Evolutionary conservation across 2,797 vertebrate species (phyloP).

Genomic region (Tiaroga cobitis): DNA sequence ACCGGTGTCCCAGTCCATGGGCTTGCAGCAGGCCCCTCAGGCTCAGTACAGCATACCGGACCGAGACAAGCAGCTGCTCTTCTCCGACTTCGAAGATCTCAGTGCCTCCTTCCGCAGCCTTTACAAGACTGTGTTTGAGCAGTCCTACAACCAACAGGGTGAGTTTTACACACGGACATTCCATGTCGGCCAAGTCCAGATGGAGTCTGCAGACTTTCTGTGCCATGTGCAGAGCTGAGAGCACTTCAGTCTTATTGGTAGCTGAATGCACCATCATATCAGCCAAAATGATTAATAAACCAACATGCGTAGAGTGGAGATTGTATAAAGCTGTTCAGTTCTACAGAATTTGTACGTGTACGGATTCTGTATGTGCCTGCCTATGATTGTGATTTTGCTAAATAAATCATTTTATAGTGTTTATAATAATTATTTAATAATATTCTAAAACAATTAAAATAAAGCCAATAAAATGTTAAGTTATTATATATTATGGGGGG

Average conservation of each 20-base stretch:
- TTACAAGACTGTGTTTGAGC: conserved; percentile 94
- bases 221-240: neutral
- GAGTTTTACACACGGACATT: conserved; percentile 60
- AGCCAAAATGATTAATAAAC: conserved; percentile 11
- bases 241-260: neutral
- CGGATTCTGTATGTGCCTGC: neutral
- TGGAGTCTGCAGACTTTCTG: conserved; percentile 4
- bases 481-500: too few relatives aligned
- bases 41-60: conserved; percentile 90
- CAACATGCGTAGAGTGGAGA: neutral
- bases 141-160: conserved; percentile 93
- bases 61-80: conserved; percentile 88
- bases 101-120: conserved; percentile 96
- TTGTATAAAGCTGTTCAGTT: neutral
- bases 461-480: too few relatives aligned
- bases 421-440: neutral
- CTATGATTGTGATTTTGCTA: neutral
- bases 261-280: neutral
- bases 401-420: neutral
- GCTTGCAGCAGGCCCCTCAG: conserved; percentile 82
- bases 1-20: conserved; percentile 86
- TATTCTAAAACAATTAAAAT: too few relatives aligned
- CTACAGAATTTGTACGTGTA: neutral
- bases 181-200: neutral
- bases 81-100: conserved; percentile 95